Evolutionary conservation across 2,797 vertebrate genomes (phyloP).

Genomic region (Platyrinchus mystaceus): DNA sequence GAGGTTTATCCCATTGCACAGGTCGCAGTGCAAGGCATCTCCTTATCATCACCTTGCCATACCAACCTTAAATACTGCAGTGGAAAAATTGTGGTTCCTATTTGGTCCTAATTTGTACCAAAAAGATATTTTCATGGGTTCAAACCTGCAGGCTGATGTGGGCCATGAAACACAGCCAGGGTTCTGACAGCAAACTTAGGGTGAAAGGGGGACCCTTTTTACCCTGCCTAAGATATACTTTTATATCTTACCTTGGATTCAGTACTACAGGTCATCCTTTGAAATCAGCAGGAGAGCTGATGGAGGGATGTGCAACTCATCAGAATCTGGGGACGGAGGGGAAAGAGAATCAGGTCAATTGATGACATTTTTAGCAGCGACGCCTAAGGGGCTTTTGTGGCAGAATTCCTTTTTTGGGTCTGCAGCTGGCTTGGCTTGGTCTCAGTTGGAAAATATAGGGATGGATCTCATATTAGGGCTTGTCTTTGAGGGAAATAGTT

Average conservation of each 20-base stretch:
- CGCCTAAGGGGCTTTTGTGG: neutral
- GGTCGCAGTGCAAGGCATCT: neutral
- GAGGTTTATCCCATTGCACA: neutral
- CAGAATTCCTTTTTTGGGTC: neutral
- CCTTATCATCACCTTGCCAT: neutral
- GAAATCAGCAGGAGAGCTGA: neutral
- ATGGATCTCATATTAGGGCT: neutral
- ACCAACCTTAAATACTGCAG: neutral
- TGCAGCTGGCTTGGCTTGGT: conserved; percentile 31
- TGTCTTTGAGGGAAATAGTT: neutral
- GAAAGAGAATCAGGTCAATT: neutral
- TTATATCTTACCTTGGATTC: neutral
- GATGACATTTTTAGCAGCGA: neutral
- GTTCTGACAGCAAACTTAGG: neutral
- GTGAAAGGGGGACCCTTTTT: neutral
- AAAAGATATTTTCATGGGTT: neutral
- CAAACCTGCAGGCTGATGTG: neutral
- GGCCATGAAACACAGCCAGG: neutral
- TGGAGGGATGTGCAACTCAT: neutral
- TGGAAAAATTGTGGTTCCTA: neutral
- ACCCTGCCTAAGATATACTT: neutral
- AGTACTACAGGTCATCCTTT: neutral
- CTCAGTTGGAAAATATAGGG: neutral
- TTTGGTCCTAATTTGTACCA: neutral
- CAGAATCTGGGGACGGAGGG: neutral